A percentile compares a stretch with the other conserved stretches of the same genome.
Evolutionary conservation across 23 tunicate species (phyloP).

Genomic region (Pegea sp.): DNA sequence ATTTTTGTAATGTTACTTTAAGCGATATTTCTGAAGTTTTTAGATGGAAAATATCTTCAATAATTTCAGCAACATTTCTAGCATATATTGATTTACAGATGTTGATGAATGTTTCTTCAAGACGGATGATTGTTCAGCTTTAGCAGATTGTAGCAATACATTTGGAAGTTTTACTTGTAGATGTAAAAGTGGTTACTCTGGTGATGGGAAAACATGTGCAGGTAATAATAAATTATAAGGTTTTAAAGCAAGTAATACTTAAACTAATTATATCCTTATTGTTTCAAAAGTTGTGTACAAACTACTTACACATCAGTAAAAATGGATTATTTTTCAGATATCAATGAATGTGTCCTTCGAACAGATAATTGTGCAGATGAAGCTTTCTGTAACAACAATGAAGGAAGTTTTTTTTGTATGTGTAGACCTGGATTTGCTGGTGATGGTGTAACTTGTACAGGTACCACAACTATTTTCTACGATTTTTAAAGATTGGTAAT

Average conservation of each 20-base stretch:
- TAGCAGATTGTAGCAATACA: background rate
- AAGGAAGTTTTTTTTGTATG: conserved; percentile 3
- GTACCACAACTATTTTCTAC: background rate
- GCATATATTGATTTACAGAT: too few relatives aligned
- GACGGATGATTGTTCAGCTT: background rate
- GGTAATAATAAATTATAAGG: too few relatives aligned
- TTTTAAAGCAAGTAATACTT: too few relatives aligned
- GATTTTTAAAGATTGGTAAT: background rate
- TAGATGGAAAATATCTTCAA: too few relatives aligned
- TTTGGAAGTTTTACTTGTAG: conserved; percentile 2
- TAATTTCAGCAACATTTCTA: too few relatives aligned
- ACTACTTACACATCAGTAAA: too few relatives aligned
- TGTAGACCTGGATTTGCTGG: conserved; percentile 5
- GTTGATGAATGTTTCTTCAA: background rate
- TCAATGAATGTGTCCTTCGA: conserved; percentile 6
- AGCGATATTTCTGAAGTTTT: too few relatives aligned
- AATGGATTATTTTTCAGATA: conserved; percentile 4
- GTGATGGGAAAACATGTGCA: too few relatives aligned
- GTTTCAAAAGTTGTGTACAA: too few relatives aligned
- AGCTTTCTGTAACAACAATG: conserved; percentile 3
- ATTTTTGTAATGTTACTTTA: too few relatives aligned
- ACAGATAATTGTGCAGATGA: conserved; percentile 3
- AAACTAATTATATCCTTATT: too few relatives aligned
- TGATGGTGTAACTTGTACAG: background rate
- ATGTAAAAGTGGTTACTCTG: conserved; percentile 1